phyloP scores from a whole-genome alignment of 2,113 vertebrate species.

The Macheiramphus alcinus region DNA sequence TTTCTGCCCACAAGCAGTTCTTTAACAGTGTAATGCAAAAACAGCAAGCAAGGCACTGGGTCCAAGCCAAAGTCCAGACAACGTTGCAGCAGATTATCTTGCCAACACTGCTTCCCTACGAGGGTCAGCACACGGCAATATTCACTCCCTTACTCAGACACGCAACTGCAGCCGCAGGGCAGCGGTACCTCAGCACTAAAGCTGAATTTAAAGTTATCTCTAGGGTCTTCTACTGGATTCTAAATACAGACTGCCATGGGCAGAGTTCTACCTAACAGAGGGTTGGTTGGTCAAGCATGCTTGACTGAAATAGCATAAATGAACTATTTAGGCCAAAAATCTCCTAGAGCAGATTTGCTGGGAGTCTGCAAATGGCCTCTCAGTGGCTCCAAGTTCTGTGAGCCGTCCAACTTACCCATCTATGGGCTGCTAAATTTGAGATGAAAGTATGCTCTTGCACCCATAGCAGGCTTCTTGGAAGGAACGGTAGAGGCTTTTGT shows the following conservation, averaged over 20 bases:
- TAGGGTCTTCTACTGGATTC: not conserved
- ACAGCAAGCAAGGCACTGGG: not conserved
- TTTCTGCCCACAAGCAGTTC: not conserved
- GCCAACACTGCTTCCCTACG: rapidly evolving
- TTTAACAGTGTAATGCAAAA: not conserved
- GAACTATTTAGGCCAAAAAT: not conserved
- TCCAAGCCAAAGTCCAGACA: conserved; percentile 19
- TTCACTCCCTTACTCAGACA: not conserved
- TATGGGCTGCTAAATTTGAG: not conserved
- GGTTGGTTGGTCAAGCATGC: rapidly evolving
- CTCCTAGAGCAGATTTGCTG: not conserved
- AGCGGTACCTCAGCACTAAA: not conserved
- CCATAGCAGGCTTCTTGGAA: not conserved
- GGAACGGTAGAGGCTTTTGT: not conserved
- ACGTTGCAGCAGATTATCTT: not conserved
- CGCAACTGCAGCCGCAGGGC: rapidly evolving
- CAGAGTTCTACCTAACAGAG: not conserved
- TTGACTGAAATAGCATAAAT: not conserved
- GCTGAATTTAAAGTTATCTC: not conserved
- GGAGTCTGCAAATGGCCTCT: not conserved
- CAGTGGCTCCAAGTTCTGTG: not conserved
- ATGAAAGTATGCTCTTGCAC: not conserved
- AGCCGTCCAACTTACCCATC: not conserved
- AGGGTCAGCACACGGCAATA: not conserved
- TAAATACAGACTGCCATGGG: not conserved